Conservation (phyloP, 2,888 invertebrate genomes). For the Andrena camellia region DNA sequence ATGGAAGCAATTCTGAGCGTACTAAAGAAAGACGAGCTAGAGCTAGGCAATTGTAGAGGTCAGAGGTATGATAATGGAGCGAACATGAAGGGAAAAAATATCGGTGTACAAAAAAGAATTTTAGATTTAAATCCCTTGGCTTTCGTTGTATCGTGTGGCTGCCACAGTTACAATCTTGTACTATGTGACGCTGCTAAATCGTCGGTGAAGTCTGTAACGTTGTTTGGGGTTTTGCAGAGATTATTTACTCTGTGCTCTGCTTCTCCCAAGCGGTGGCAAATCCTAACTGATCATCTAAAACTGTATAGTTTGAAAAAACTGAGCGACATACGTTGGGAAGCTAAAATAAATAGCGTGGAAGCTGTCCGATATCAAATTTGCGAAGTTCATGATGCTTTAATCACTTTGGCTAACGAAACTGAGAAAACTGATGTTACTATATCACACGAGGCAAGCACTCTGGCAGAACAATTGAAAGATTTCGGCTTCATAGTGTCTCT, state of each 20-base stretch:
- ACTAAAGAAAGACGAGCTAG: not conserved
- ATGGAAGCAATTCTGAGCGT: slow-evolving; percentile 7
- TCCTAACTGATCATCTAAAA: not conserved
- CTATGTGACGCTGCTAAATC: slow-evolving; percentile 8
- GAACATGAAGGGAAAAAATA: slow-evolving; percentile 47
- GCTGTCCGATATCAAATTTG: not conserved
- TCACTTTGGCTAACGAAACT: not conserved
- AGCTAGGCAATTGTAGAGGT: slow-evolving; percentile 39
- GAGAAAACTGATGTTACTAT: not conserved
- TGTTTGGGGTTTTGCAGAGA: not conserved
- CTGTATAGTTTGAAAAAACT: not conserved
- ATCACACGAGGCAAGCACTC: not conserved
- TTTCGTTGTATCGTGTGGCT: not conserved
- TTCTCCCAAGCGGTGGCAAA: not conserved
- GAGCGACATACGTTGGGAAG: not conserved
- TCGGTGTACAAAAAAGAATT: slow-evolving; percentile 42
- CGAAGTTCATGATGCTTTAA: not conserved
- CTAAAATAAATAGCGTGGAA: not conserved
- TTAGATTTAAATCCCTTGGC: slow-evolving; percentile 27
- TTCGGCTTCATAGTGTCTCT: slow-evolving; percentile 75
- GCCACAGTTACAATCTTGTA: slow-evolving; percentile 47
- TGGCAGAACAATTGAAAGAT: slow-evolving; percentile 55
- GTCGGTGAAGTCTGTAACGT: not conserved
- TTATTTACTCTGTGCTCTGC: not conserved
- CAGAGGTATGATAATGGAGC: slow-evolving; percentile 50